Conservation (phyloP, 2,113 vertebrate species). For the Heterotis niloticus region DNA sequence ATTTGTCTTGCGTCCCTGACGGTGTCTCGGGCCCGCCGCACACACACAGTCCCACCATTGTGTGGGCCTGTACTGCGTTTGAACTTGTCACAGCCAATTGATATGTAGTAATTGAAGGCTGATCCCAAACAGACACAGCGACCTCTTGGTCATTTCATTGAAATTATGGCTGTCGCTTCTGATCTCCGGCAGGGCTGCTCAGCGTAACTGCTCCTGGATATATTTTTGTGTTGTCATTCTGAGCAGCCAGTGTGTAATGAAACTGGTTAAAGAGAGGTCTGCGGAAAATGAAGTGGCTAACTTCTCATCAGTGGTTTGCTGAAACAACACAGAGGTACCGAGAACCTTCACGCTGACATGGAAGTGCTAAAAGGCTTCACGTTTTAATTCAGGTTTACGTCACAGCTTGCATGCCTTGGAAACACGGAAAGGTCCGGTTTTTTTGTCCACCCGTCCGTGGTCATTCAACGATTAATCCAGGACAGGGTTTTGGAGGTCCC, state of each 20-base stretch:
- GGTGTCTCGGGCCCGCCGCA: slow-evolving; percentile 37
- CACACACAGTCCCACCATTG: slow-evolving; percentile 59
- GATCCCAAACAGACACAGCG: slow-evolving; percentile 43
- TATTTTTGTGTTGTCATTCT: slow-evolving; percentile 38
- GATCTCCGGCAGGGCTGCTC: slow-evolving; percentile 55
- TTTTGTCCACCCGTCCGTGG: too few relatives aligned
- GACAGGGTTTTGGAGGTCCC: too few relatives aligned
- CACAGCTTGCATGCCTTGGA: not conserved
- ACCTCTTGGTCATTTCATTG: slow-evolving; percentile 48
- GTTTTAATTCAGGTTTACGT: not conserved
- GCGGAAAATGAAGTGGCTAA: not conserved
- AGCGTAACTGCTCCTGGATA: slow-evolving; percentile 42
- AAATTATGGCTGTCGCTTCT: slow-evolving; percentile 69
- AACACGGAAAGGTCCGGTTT: too few relatives aligned
- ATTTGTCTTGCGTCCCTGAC: slow-evolving; percentile 66
- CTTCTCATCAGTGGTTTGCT: not conserved
- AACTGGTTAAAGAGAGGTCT: not conserved
- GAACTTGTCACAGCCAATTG: slow-evolving; percentile 63
- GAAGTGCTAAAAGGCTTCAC: not conserved
- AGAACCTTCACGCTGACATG: not conserved
- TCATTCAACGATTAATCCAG: too few relatives aligned
- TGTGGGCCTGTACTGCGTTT: slow-evolving; percentile 55
- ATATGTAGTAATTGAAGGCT: slow-evolving; percentile 57
- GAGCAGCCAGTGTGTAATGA: not conserved
- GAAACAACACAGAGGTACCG: not conserved